Evolutionary conservation across 2,888 invertebrate genomes (phyloP).

Genomic region (Pachycephus smyrnensis): DNA sequence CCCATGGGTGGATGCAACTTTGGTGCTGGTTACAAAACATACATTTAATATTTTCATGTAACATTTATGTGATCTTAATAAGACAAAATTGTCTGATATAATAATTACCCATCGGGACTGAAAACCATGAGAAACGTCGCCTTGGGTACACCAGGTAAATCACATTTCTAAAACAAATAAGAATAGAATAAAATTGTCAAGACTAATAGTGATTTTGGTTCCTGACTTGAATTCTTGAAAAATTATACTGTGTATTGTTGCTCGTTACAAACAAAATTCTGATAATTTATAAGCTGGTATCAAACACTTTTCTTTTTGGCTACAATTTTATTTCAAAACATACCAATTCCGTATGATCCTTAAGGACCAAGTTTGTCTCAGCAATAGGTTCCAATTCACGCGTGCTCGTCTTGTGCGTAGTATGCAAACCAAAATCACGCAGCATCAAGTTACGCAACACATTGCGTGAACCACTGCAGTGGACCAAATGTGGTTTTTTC

Average conservation of each 20-base stretch:
- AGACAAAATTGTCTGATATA: conserved; percentile 5
- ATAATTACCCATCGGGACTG: conserved; percentile 84
- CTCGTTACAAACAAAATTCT: neutral
- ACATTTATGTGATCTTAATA: neutral
- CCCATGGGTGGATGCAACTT: conserved; percentile 89
- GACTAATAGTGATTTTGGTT: neutral
- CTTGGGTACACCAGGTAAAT: conserved; percentile 80
- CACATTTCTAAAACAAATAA: conserved; percentile 73
- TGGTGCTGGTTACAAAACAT: conserved; percentile 70
- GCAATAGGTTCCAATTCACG: conserved; percentile 73
- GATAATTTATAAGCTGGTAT: neutral
- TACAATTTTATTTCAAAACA: conserved; percentile 39
- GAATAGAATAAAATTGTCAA: neutral
- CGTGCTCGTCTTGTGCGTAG: conserved; percentile 64
- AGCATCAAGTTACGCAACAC: conserved; percentile 55
- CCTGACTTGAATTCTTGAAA: neutral
- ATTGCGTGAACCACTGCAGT: conserved; percentile 44
- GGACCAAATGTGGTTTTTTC: conserved; percentile 38
- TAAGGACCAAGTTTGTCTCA: conserved; percentile 75
- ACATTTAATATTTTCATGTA: conserved; percentile 10
- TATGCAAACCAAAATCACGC: conserved; percentile 54
- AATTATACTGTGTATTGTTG: neutral
- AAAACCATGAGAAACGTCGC: conserved; percentile 90
- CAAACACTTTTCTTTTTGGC: conserved; percentile 2
- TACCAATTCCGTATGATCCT: conserved; percentile 74